A percentile compares a stretch with the other conserved stretches of the same genome.
Conservation (phyloP, 2,113 vertebrate species). For the Rhipidura dahli region DNA sequence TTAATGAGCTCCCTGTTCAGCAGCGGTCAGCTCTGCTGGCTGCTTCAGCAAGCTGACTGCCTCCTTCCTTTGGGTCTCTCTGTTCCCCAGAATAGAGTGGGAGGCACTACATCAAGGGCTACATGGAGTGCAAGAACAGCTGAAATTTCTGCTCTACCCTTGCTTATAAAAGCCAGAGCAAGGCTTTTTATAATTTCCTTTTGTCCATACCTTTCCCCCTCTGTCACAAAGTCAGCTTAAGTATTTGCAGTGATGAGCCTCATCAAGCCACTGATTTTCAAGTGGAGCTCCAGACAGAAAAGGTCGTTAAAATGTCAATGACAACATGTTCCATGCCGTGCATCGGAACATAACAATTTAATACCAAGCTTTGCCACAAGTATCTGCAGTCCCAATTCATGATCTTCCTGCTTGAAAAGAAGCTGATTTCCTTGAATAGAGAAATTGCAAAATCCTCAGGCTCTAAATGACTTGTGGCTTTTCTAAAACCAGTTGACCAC, state of each 20-base stretch:
- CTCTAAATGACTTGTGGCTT: not conserved
- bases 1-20: not conserved
- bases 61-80: not conserved
- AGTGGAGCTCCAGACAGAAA: not conserved
- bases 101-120: not conserved
- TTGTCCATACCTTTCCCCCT: not conserved
- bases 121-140: fast-evolving
- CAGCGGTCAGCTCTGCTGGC: not conserved
- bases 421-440: not conserved
- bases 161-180: not conserved
- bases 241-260: not conserved
- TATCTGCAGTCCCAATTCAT: not conserved
- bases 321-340: not conserved
- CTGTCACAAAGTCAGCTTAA: not conserved
- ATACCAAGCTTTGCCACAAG: not conserved
- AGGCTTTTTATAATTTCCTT: not conserved
- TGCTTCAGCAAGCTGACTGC: not conserved
- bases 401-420: not conserved
- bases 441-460: not conserved
- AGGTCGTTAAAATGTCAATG: slow-evolving; percentile 22
- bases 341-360: not conserved
- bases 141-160: not conserved
- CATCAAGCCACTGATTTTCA: slow-evolving; percentile 4
- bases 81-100: not conserved
- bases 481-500: not conserved